phyloP scores from a whole-genome alignment of 1,140 invertebrate species.

The Daktulosphaira vitifoliae region DNA sequence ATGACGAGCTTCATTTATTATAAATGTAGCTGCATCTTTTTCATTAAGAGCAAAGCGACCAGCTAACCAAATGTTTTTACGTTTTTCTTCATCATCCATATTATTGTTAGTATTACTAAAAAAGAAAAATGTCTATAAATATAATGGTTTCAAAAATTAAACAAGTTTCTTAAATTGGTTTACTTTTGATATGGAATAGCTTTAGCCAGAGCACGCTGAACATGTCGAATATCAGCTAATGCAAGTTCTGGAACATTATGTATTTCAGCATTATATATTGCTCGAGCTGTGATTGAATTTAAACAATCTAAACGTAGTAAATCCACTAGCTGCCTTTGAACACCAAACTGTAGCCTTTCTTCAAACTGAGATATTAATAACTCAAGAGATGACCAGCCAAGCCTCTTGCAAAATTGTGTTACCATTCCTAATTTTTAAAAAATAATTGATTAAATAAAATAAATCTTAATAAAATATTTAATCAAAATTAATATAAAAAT shows the following conservation, averaged over 20 bases:
- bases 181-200: conserved; percentile 72
- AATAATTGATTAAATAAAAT: conserved; percentile 30
- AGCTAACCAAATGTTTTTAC: conserved; percentile 61
- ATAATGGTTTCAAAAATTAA: not conserved
- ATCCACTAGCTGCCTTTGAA: conserved; percentile 85
- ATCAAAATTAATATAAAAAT: not conserved
- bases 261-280: conserved; percentile 76
- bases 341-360: conserved; percentile 85
- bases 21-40: conserved; percentile 65
- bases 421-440: conserved; percentile 64
- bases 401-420: conserved; percentile 78
- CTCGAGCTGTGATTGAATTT: conserved; percentile 74
- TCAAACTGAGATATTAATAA: conserved; percentile 87
- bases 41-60: conserved; percentile 73
- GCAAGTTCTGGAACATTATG: conserved; percentile 70
- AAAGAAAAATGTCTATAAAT: conserved; percentile 2
- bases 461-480: not conserved
- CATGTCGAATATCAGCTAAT: conserved; percentile 52
- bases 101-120: conserved; percentile 15
- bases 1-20: conserved; percentile 71
- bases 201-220: conserved; percentile 70
- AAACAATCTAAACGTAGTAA: conserved; percentile 76
- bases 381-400: conserved; percentile 90
- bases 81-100: conserved; percentile 33
- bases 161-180: conserved; percentile 50